A percentile compares a stretch with the other conserved stretches of the same genome.
These are phyloP conservation scores for Meloidogyne floridensis DNA, from an alignment of 1,140 invertebrate species.

Conservation along the genomic window DNA sequence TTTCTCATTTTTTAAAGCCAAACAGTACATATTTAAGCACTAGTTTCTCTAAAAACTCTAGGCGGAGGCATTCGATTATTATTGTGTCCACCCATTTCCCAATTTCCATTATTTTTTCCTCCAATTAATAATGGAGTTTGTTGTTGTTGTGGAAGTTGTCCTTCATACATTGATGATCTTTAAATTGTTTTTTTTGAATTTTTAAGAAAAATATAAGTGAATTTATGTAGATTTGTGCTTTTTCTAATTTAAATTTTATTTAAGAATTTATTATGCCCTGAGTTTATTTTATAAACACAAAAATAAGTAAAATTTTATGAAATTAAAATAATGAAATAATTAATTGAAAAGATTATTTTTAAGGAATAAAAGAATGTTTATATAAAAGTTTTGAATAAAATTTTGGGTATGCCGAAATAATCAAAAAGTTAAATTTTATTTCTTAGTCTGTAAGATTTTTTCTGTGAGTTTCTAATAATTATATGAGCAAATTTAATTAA, in stretches of 20 bases:
- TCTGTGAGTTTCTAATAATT: too few relatives aligned
- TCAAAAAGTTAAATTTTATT: too few relatives aligned
- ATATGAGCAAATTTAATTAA: too few relatives aligned
- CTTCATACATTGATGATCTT: background rate
- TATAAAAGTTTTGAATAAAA: too few relatives aligned
- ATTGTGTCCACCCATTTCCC: background rate
- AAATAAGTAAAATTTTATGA: background rate
- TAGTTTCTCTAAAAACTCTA: background rate
- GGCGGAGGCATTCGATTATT: background rate
- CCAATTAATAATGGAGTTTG: background rate
- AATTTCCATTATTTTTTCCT: conserved; percentile 9
- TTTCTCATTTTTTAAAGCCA: background rate
- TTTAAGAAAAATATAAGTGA: too few relatives aligned
- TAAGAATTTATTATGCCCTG: background rate
- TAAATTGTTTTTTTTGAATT: background rate
- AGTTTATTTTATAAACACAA: conserved; percentile 7
- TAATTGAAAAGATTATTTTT: too few relatives aligned
- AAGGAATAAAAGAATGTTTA: too few relatives aligned
- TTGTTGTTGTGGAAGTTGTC: background rate
- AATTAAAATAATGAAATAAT: too few relatives aligned
- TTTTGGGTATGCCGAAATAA: too few relatives aligned
- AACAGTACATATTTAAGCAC: background rate
- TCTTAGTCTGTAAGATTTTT: too few relatives aligned
- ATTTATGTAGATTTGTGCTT: background rate
- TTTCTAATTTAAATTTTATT: background rate